phyloP scores from a whole-genome alignment of 2,888 invertebrate genomes.

The Ischnus inquisitorius region DNA sequence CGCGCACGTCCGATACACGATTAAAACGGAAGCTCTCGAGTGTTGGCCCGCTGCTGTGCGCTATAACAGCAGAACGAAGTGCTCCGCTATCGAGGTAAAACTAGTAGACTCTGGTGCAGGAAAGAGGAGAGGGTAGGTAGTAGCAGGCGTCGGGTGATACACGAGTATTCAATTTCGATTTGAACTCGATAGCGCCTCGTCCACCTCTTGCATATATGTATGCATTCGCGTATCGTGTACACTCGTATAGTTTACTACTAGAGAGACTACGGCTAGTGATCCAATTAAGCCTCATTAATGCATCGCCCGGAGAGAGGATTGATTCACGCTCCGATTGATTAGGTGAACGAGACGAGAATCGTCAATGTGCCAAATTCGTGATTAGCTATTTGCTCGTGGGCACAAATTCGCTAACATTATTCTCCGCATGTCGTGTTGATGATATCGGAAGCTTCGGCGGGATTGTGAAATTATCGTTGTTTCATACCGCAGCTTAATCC shows the following conservation, averaged over 20 bases:
- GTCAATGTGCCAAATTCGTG: slow-evolving; percentile 17
- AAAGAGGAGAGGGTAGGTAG: background rate
- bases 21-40: slow-evolving; percentile 51
- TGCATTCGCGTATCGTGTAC: background rate
- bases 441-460: background rate
- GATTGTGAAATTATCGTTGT: background rate
- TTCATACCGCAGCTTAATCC: no score
- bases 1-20: slow-evolving; percentile 34
- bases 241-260: slow-evolving; percentile 17
- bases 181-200: background rate
- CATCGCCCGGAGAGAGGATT: slow-evolving; percentile 12
- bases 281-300: slow-evolving; percentile 38
- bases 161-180: slow-evolving; percentile 50
- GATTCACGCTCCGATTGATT: slow-evolving; percentile 25
- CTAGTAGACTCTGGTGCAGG: background rate
- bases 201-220: background rate
- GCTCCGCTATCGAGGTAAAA: slow-evolving; percentile 11
- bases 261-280: background rate
- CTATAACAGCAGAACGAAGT: slow-evolving; percentile 3
- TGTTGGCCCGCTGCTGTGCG: slow-evolving; percentile 21
- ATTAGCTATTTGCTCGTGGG: slow-evolving; percentile 32
- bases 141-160: slow-evolving; percentile 32
- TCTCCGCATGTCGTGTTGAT: background rate
- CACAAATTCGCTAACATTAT: slow-evolving; percentile 3
- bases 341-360: slow-evolving; percentile 23